These are phyloP conservation scores for Bombus pascuorum DNA, from an alignment of 1,140 invertebrate species.

Conservation along the genomic window DNA sequence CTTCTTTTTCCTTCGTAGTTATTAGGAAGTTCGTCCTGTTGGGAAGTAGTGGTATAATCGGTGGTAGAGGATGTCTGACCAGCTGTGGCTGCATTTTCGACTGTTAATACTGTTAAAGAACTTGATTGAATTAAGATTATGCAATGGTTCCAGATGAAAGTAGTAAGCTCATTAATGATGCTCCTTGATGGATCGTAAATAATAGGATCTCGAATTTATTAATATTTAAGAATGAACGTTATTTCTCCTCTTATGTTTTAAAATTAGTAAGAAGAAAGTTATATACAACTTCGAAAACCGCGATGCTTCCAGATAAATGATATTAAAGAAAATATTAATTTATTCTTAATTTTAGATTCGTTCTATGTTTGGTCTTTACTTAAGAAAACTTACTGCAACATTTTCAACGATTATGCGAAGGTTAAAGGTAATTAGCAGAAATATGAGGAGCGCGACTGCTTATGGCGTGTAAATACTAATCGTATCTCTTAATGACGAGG, in stretches of 20 bases:
- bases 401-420: constrained; percentile 6
- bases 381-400: background rate
- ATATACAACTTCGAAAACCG: too few species aligned
- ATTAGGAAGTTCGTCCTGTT: constrained; percentile 33
- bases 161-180: background rate
- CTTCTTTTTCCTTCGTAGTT: constrained; percentile 19
- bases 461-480: constrained; percentile 44
- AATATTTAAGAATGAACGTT: background rate
- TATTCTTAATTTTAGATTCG: background rate
- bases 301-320: too few species aligned
- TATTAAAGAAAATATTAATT: background rate
- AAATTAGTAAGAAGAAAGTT: too few species aligned
- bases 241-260: background rate
- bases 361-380: background rate
- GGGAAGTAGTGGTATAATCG: constrained; percentile 27
- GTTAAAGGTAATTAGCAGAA: constrained; percentile 22
- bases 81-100: constrained; percentile 37
- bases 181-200: background rate
- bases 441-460: constrained; percentile 17
- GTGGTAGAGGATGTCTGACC: constrained; percentile 23
- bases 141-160: background rate
- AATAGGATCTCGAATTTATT: background rate
- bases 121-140: constrained; percentile 34
- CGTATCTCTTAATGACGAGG: constrained; percentile 19
- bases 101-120: constrained; percentile 18